These are phyloP conservation scores for Jaculus jaculus DNA, from an alignment of 2,113 vertebrate species.

Conservation along the genomic window DNA sequence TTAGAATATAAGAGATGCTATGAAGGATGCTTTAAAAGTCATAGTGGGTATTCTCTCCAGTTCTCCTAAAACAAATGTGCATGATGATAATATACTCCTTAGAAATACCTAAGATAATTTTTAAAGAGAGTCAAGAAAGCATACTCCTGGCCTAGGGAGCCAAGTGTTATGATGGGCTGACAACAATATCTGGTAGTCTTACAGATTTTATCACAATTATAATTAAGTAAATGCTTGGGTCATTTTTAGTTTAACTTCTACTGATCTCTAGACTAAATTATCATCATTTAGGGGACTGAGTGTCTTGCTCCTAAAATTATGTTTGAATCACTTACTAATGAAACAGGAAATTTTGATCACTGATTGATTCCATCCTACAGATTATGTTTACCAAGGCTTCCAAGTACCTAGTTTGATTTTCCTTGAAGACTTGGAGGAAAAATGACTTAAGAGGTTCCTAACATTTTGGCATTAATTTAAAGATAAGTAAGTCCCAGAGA, in stretches of 20 bases:
- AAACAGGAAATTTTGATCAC: background rate
- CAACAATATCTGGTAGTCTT: background rate
- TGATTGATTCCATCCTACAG: background rate
- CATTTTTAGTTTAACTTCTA: background rate
- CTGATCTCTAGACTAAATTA: background rate
- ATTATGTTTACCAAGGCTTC: background rate
- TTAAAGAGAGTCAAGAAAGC: background rate
- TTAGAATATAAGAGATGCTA: background rate
- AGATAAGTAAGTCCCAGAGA: background rate
- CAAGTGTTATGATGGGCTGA: background rate
- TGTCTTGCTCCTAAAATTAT: background rate
- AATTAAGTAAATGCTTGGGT: background rate
- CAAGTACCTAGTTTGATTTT: background rate
- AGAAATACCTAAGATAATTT: background rate
- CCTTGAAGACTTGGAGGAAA: background rate
- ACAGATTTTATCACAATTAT: background rate
- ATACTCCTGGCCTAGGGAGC: background rate
- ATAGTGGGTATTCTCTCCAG: background rate
- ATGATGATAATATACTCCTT: background rate
- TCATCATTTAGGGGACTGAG: rapidly evolving
- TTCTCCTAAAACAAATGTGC: background rate
- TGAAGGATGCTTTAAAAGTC: background rate
- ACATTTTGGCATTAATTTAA: background rate
- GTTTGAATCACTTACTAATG: background rate
- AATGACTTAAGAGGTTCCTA: background rate